Evolutionary conservation across 2,888 invertebrate genomes (phyloP).

Genomic region (Laspeyria flexula): DNA sequence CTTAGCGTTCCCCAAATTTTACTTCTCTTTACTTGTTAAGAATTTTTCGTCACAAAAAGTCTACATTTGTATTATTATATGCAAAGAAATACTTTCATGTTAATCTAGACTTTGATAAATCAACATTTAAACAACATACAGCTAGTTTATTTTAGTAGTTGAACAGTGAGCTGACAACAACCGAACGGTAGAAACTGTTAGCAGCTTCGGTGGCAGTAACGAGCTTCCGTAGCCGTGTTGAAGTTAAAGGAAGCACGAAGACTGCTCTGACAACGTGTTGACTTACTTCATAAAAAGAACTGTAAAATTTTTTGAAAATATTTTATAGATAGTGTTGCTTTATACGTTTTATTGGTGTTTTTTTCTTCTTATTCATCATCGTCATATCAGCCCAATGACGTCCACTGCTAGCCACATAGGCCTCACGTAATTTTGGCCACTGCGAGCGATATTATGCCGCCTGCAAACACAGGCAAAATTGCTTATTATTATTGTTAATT

Average conservation of each 20-base stretch:
- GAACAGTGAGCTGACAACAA: neutral
- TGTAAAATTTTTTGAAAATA: neutral
- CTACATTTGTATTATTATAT: too few species aligned
- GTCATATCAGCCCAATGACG: too few species aligned
- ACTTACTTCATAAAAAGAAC: neutral
- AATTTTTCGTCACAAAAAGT: too few species aligned
- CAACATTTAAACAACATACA: neutral
- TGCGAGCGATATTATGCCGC: too few species aligned
- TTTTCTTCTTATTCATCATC: neutral
- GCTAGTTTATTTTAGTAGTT: neutral
- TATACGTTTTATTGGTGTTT: neutral
- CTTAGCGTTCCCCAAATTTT: too few species aligned
- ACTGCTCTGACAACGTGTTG: constrained; percentile 6
- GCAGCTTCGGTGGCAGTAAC: constrained; percentile 22
- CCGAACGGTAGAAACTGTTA: constrained; percentile 1
- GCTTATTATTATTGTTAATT: too few species aligned
- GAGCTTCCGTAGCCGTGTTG: constrained; percentile 33
- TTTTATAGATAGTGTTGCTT: neutral
- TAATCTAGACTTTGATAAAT: too few species aligned
- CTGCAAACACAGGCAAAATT: too few species aligned
- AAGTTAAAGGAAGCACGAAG: constrained; percentile 20
- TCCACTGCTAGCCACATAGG: too few species aligned
- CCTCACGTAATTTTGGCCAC: too few species aligned
- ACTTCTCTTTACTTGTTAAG: too few species aligned
- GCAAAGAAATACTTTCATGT: too few species aligned